Evolutionary conservation across 2,113 vertebrate species (phyloP), one percentile per base, ranked within the genome.

Genomic region (Heterotis niloticus): DNA sequence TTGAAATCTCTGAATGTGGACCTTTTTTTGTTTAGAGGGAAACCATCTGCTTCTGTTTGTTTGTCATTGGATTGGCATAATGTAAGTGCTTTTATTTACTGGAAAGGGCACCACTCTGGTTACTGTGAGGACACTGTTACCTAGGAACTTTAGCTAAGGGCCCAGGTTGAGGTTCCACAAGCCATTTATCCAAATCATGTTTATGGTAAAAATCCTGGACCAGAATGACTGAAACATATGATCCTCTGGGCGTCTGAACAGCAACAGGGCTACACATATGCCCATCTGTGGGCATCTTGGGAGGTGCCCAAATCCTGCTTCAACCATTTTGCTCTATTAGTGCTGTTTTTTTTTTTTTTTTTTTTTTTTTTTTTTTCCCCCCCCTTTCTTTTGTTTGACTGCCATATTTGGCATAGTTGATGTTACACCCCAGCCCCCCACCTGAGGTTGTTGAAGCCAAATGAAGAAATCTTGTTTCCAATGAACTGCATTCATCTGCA

Each of bases 11-110:
- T 73, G 64, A 13, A 54, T 84, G 80, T 76, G 74, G 60, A 77
- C 71, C 5, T 59, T 57, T 57, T 70, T 14, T 29, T 65, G 66
- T 74, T 72, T 78, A 57, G 82, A 82, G 83, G 80, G 79, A 84
- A 80, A 81, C 54, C 57, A 82, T 83, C 84, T 78, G 81, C 83
- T 84, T 62, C 69, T 82, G 76, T 80, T 77, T 82, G 62, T 82
- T 76, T 80, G 81, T 80, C 73, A 28, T 76, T 52, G 81, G 76
- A 60, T 76, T 65, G 70, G 71, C 57, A 64, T 57, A n/a, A 67
- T 71, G 29, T 13, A 64, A 17, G 34, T n/a, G 69, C 60, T 20
- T 67, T 62, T 78, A 62, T 13, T 11, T 66, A 1, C 16, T 74
- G 80, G 75, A 34, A 79, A 77, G 80, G 54, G 65, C 75, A 73